Conservation (phyloP, 2,113 vertebrate species). For the Bubalus kerabau region DNA sequence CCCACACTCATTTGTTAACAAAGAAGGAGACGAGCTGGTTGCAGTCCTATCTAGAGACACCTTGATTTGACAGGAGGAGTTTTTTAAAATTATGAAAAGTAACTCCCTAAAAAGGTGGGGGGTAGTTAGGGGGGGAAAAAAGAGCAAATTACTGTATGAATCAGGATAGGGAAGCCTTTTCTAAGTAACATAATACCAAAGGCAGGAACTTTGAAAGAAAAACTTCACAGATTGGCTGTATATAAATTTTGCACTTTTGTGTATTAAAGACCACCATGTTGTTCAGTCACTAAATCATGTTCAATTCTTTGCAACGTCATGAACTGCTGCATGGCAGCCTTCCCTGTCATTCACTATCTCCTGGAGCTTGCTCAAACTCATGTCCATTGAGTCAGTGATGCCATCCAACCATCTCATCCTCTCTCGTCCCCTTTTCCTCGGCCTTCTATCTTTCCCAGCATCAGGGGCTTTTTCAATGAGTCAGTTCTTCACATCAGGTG, state of each 20-base stretch:
- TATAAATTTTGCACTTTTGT: not conserved
- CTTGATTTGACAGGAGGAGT: not conserved
- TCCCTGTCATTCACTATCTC: not conserved
- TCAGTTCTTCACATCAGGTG: not conserved
- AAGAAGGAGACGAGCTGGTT: not conserved
- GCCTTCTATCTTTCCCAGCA: not conserved
- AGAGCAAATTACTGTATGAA: not conserved
- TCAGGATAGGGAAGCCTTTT: not conserved
- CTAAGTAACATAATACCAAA: not conserved
- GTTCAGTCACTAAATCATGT: not conserved
- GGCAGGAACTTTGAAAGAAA: not conserved
- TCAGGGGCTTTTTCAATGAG: too few relatives aligned
- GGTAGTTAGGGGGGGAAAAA: not conserved
- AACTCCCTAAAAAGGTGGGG: not conserved
- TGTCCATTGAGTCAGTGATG: not conserved
- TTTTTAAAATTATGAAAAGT: not conserved
- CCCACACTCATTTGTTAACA: not conserved
- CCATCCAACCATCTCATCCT: not conserved
- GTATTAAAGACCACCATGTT: not conserved
- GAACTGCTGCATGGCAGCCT: not conserved
- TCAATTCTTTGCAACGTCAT: not conserved
- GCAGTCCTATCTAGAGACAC: not conserved
- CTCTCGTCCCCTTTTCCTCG: not conserved
- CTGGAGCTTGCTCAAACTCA: not conserved
- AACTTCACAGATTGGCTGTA: not conserved